A percentile compares a stretch with the other conserved stretches of the same genome.
Evolutionary conservation across 2,113 vertebrate genomes (phyloP).

Genomic region (Elephantulus edwardii): DNA sequence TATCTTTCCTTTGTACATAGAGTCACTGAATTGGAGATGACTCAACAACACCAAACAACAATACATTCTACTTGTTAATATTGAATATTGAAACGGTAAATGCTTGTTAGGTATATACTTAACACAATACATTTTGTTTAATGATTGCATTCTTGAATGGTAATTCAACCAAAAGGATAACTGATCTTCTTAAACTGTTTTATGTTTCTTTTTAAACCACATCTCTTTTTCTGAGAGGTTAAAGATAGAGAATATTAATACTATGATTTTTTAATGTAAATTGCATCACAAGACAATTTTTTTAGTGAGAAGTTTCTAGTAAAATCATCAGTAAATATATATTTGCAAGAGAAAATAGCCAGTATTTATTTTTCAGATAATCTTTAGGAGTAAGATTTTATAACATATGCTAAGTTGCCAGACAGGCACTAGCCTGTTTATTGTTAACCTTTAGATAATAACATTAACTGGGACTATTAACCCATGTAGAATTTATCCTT

Average conservation of each 20-base stretch:
- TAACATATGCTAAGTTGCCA: conserved; percentile 43
- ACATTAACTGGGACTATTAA: conserved; percentile 55
- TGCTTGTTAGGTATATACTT: not conserved
- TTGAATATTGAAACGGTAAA: not conserved
- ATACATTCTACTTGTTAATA: too few relatives aligned
- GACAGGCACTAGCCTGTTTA: conserved; percentile 45
- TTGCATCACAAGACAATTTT: conserved; percentile 14
- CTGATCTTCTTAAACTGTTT: conserved; percentile 33
- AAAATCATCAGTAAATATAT: conserved; percentile 38
- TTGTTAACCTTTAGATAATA: conserved; percentile 69
- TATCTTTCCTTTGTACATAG: too few relatives aligned
- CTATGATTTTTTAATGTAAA: not conserved
- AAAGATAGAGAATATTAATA: conserved; percentile 48
- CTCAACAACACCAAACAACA: too few relatives aligned
- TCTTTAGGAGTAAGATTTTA: conserved; percentile 43
- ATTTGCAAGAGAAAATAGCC: conserved; percentile 17
- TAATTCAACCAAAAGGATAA: not conserved
- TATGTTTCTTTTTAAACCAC: conserved; percentile 12
- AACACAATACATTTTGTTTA: not conserved
- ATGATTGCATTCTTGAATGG: not conserved
- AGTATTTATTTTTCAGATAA: not conserved
- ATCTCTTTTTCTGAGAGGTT: not conserved
- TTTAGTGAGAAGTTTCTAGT: not conserved
- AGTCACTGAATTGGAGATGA: too few relatives aligned
- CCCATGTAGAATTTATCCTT: not conserved